A percentile compares a stretch with the other conserved stretches of the same genome.
Evolutionary conservation across 2,888 invertebrate genomes (phyloP).

Genomic region (Pterostichus niger): DNA sequence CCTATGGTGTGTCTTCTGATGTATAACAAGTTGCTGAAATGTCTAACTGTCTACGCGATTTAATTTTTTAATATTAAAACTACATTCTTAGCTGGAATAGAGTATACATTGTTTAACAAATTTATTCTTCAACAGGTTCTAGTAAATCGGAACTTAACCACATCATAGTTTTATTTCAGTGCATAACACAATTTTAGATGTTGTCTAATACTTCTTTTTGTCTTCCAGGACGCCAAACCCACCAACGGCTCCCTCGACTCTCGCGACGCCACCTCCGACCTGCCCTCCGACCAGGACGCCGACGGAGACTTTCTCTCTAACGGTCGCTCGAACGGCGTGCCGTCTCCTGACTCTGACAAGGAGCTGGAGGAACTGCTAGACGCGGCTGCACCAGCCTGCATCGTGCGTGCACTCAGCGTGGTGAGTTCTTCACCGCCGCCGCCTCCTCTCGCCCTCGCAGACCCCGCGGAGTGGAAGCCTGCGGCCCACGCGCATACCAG

Average conservation of each 20-base stretch:
- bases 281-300: constrained; percentile 3
- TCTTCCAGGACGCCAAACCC: constrained; percentile 39
- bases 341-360: constrained; percentile 79
- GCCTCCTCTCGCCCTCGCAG: constrained; percentile 72
- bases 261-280: not conserved
- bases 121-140: no score
- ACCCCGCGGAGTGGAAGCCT: constrained; percentile 74
- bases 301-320: constrained; percentile 76
- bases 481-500: constrained; percentile 71
- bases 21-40: no score
- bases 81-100: no score
- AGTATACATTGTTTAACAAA: no score
- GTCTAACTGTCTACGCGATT: no score
- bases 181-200: not conserved
- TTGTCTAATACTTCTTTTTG: not conserved
- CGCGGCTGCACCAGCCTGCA: constrained; percentile 78
- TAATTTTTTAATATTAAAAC: no score
- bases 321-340: constrained; percentile 76
- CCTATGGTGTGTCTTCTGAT: no score
- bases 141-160: no score
- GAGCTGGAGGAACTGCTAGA: constrained; percentile 79
- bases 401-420: constrained; percentile 80
- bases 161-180: no score
- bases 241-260: constrained; percentile 27
- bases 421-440: constrained; percentile 77